Base-by-base conservation (phyloP, 2,113 vertebrate genomes). In the Zosterops hypoxanthus region DNA sequence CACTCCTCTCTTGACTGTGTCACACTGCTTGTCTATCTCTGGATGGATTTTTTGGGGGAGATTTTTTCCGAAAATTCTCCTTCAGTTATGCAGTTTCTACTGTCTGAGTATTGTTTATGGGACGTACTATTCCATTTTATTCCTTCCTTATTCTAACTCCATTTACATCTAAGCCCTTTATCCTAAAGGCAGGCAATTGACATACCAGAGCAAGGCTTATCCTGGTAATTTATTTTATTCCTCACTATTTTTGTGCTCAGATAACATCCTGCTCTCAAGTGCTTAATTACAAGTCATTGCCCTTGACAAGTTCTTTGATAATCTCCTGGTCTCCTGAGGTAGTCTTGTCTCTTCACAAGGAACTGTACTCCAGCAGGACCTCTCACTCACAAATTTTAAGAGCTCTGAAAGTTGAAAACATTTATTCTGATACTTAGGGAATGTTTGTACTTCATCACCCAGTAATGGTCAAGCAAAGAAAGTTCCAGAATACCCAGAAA, bases 1-100 rank as follows among this genome's bases (percentile, higher is more conserved):
- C 64, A 50, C 15, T 14, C 1, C 1, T 44, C 19, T 72, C 36
- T 66, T 22, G 26, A 6, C 26, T 34, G 4, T 0, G 0, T 44
- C 44, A 47, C 19, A 5, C n/a, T 56, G 16, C 29, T 47, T 52
- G 8, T 55, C 33, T 0, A 0, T 60, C 33, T 69, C 24, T 53
- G 28, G 31, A 26, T 11, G 5, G 53, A 12, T 33, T 24, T 60
- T 69, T 56, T 1, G 17, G 6, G 34, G 31, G 6, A n/a, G 8
- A 6, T 33, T 49, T 68, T 72, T 68, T 36, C 3, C 7, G 6
- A 8, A 36, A 31, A n/a, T 79, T 88, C 18, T 24, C 15, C 28
- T 46, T 70, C 47, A 75, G 4, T 85, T 75, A 11, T 14, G 12
- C 52, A 23, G 9, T 50, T 90, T 69, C 31, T 55, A 5, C 13